Percentiles rank a stretch among this genome's conserved stretches.
phyloP scores from a whole-genome alignment of 2,113 vertebrate species.

The Choloepus hoffmanni region DNA sequence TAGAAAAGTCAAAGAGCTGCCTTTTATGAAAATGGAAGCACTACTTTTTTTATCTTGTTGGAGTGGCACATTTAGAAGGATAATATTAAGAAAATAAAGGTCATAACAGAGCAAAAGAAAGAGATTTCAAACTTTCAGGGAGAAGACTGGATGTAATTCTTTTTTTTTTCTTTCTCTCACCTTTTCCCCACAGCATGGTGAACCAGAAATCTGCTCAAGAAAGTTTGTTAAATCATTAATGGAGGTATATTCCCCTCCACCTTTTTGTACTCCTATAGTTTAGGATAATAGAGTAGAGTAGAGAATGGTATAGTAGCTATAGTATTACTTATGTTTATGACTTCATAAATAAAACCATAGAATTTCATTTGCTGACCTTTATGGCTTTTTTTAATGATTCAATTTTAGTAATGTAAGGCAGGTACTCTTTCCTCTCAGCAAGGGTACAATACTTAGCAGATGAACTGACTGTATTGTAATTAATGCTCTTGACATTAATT shows the following conservation, averaged over 20 bases:
- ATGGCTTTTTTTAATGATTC: not conserved
- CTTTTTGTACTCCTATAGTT: not conserved
- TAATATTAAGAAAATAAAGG: not conserved
- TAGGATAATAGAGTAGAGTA: too few relatives aligned
- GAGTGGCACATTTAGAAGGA: not conserved
- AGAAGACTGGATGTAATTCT: not conserved
- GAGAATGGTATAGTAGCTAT: too few relatives aligned
- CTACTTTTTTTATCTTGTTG: not conserved
- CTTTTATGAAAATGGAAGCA: slow-evolving; percentile 1
- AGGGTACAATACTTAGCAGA: not conserved
- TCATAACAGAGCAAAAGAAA: not conserved
- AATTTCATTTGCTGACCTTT: not conserved
- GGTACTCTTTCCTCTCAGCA: not conserved
- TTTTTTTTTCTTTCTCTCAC: not conserved
- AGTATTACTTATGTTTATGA: not conserved
- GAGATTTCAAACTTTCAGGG: not conserved
- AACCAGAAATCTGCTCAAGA: not conserved
- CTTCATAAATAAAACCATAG: not conserved
- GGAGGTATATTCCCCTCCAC: not conserved
- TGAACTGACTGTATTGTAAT: not conserved
- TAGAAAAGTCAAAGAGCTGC: not conserved
- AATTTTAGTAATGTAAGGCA: not conserved
- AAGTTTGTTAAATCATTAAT: not conserved
- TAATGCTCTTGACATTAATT: not conserved
- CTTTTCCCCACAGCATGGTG: not conserved